Evolutionary conservation across 35 echinoderm and acorn worm genomes (phyloP).

Genomic region (Ptychodera flava): DNA sequence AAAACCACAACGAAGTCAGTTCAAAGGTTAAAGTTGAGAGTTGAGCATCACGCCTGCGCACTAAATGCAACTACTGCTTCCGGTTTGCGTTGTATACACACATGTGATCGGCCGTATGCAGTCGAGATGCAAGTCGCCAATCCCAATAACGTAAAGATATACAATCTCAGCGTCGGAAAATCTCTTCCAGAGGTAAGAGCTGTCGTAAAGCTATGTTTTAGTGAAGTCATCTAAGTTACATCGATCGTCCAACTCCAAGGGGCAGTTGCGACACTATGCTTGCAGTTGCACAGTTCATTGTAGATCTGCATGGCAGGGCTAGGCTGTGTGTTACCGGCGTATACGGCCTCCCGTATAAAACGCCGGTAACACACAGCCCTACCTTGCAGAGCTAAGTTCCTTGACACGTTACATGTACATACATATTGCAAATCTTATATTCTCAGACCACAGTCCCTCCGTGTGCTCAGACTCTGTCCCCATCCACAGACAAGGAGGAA

Average conservation of each 20-base stretch:
- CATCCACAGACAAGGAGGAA: too few relatives aligned
- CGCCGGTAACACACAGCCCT: too few relatives aligned
- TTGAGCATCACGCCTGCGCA: too few relatives aligned
- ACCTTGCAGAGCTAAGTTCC: too few relatives aligned
- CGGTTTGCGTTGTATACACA: too few relatives aligned
- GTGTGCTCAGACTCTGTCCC: too few relatives aligned
- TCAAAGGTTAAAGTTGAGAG: too few relatives aligned
- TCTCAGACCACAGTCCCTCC: neutral
- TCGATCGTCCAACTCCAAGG: neutral
- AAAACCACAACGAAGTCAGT: too few relatives aligned
- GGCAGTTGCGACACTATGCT: neutral
- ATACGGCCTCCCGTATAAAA: too few relatives aligned
- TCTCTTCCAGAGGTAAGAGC: slow-evolving; percentile 70
- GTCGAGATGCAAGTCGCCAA: slow-evolving; percentile 78
- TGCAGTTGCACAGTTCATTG: neutral
- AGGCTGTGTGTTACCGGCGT: too few relatives aligned
- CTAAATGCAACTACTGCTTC: too few relatives aligned
- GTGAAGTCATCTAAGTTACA: neutral
- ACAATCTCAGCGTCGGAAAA: slow-evolving; percentile 84
- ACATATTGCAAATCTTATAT: neutral
- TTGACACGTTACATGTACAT: neutral
- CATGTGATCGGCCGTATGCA: too few relatives aligned
- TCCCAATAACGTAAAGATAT: slow-evolving; percentile 90
- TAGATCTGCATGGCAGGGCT: neutral
- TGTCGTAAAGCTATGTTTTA: neutral